Base-by-base conservation (phyloP, 2,113 vertebrate genomes). In the Orycteropus afer region DNA sequence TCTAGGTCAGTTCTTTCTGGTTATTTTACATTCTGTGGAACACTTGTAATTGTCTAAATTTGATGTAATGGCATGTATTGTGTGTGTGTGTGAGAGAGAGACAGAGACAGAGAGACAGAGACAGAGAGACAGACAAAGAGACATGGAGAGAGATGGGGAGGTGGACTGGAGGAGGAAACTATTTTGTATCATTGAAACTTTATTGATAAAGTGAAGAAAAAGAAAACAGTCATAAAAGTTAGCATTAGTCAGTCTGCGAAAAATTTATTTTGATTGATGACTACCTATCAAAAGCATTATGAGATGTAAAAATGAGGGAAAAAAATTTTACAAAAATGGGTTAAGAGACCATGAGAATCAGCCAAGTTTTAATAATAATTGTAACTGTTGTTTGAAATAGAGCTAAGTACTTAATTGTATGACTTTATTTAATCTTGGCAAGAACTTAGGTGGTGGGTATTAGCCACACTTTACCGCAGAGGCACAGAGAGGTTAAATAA, bases 381-480 rank as follows among this genome's bases (percentile, higher is more conserved):
- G 27, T 96, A 67, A 96, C 82, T 79, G 84, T n/a, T 59, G n/a
- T 87, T 84, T 81, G 83, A n/a, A 34, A 59, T 23, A 29, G 4
- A 94, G 93, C 80, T 84, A 77, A 96, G 32, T 34, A 34, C 42
- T 85, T 78, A 17, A n/a, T 63, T 93, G 10, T 91, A 42, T 89
- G 91, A n/a, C 67, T 18, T 87, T 92, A 71, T 96, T 93, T 91
- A 92, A 92, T 78, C 90, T 94, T 63, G 17, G 55, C 45, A 34
- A 80, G 78, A 37, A 81, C 20, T 17, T 34, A 2, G 18, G 47
- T 74, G 55, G 55, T 94, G 76, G 74, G 47, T 85, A 47, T 76
- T 49, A 65, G 45, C 40, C 79, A 57, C 13, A 42, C 88, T 92
- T 89, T 90, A 61, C 76, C 32, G 40, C 12, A 17, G 32, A 67